Conservation (phyloP, 2,113 vertebrate genomes). For the Solea solea region DNA sequence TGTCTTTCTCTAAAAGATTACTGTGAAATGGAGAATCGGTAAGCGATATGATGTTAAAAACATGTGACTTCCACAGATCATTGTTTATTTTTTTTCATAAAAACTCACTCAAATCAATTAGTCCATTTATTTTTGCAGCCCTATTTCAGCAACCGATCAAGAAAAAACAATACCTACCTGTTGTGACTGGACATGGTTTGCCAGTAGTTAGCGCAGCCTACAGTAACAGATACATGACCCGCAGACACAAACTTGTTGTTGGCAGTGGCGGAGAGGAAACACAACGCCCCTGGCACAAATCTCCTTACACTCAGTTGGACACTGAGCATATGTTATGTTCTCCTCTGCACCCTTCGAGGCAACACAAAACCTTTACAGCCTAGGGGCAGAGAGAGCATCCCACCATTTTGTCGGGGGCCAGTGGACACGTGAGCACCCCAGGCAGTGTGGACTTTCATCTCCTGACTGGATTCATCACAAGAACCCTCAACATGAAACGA, state of each 20-base stretch:
- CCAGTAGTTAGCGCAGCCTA: too few relatives aligned
- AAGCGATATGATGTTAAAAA: too few relatives aligned
- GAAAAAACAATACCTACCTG: background rate
- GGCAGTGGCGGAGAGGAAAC: background rate
- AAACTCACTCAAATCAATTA: too few relatives aligned
- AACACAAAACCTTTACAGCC: conserved; percentile 79
- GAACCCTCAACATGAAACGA: background rate
- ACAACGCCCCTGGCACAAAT: background rate
- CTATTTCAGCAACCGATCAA: too few relatives aligned
- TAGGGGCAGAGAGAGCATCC: conserved; percentile 22
- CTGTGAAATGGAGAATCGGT: too few relatives aligned
- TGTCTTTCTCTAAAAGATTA: too few relatives aligned
- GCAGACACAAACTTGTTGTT: conserved; percentile 22
- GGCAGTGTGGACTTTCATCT: conserved; percentile 12
- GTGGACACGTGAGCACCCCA: conserved; percentile 56
- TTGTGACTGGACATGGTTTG: background rate
- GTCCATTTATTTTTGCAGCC: too few relatives aligned
- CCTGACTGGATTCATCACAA: background rate
- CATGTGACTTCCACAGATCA: too few relatives aligned
- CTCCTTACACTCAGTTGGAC: conserved; percentile 38
- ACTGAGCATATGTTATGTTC: conserved; percentile 74
- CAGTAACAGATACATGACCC: background rate
- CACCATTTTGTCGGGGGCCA: conserved; percentile 64
- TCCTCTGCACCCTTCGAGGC: conserved; percentile 75
- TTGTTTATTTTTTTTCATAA: too few relatives aligned